Conservation (phyloP, 2,797 vertebrate genomes). For the Smutsia temminckii region DNA sequence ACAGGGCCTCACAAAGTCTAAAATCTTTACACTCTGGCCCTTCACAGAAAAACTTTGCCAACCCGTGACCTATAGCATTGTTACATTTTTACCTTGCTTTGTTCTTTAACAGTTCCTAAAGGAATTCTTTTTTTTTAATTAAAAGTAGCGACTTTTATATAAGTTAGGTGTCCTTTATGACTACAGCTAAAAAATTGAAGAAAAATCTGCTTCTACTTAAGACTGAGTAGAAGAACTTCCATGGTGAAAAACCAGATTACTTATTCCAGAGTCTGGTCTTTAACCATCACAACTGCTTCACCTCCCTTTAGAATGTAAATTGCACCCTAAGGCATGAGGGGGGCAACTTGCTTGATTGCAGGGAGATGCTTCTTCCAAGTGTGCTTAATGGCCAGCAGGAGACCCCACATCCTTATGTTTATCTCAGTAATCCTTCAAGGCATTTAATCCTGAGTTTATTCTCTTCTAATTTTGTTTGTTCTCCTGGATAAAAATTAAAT, state of each 20-base stretch:
- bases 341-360: background rate
- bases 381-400: background rate
- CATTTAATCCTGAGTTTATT: background rate
- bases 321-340: background rate
- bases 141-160: background rate
- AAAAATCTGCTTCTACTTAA: background rate
- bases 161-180: background rate
- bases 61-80: background rate
- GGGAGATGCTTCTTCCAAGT: rapidly evolving
- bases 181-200: background rate
- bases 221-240: background rate
- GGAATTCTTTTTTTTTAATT: background rate
- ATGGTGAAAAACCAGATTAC: background rate
- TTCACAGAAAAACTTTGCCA: background rate
- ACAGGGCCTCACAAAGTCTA: background rate
- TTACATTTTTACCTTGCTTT: background rate
- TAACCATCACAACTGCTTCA: background rate
- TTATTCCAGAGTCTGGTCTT: background rate
- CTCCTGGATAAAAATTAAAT: background rate
- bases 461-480: background rate
- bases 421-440: background rate
- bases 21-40: background rate
- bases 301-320: background rate
- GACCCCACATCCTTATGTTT: background rate
- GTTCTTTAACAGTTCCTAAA: background rate